These are phyloP conservation scores for Bactericera cockerelli DNA, from an alignment of 1,140 invertebrate genomes.

Conservation along the genomic window DNA sequence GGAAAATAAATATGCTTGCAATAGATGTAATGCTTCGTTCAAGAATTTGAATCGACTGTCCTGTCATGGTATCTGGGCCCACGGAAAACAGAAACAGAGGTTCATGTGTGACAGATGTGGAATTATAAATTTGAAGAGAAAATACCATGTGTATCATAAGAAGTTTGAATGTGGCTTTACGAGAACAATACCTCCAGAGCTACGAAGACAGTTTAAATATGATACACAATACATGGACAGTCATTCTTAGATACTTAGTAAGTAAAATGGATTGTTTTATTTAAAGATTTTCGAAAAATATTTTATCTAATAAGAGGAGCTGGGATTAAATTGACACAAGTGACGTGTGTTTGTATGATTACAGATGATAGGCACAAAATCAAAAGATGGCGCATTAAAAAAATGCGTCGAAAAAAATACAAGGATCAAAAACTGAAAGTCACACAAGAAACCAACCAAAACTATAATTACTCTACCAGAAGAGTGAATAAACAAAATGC, in stretches of 20 bases:
- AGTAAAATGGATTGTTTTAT: neutral
- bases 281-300: too few relatives aligned
- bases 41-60: neutral
- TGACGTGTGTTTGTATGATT: conserved; percentile 8
- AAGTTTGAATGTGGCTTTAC: conserved; percentile 1
- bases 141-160: neutral
- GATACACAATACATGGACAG: neutral
- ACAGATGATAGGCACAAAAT: neutral
- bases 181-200: neutral
- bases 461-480: too few relatives aligned
- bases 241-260: neutral
- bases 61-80: neutral
- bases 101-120: conserved; percentile 1
- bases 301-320: too few relatives aligned
- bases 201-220: conserved; percentile 3
- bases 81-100: neutral
- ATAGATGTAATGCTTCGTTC: neutral
- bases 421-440: too few relatives aligned
- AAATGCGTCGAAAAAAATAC: too few relatives aligned
- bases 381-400: neutral
- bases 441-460: too few relatives aligned
- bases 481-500: too few relatives aligned
- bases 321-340: too few relatives aligned
- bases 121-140: neutral
- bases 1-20: neutral